Conservation (phyloP, 2,797 vertebrate genomes). For the Morus bassanus region DNA sequence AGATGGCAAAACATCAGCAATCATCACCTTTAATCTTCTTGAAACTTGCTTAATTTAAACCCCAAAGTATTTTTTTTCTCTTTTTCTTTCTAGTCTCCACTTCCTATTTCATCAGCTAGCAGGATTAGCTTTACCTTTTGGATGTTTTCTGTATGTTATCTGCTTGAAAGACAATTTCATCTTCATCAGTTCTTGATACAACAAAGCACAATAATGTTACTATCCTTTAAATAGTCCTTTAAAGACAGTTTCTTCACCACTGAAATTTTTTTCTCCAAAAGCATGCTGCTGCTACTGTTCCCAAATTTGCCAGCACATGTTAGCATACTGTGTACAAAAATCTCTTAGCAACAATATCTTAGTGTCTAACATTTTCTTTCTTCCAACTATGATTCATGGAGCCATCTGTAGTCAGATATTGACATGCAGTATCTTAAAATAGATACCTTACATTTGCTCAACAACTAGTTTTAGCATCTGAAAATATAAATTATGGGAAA, state of each 20-base stretch:
- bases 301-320: constrained; percentile 57
- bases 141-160: constrained; percentile 25
- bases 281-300: constrained; percentile 54
- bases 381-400: constrained; percentile 70
- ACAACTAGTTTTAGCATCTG: constrained; percentile 60
- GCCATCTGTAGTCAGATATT: constrained; percentile 76
- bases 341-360: constrained; percentile 76
- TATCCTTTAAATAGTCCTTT: constrained; percentile 66
- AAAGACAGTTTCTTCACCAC: constrained; percentile 57
- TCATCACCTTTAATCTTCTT: not conserved
- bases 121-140: constrained; percentile 21
- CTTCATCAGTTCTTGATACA: constrained; percentile 31
- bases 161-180: constrained; percentile 14
- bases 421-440: constrained; percentile 72
- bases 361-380: constrained; percentile 70
- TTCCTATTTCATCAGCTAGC: not conserved
- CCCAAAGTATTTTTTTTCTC: not conserved
- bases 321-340: constrained; percentile 64
- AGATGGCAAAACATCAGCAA: not conserved
- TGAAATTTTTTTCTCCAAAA: constrained; percentile 39
- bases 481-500: constrained; percentile 41
- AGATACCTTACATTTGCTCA: constrained; percentile 61
- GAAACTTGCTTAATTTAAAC: not conserved
- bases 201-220: not conserved
- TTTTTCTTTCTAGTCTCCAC: not conserved